Evolutionary conservation across 1,140 invertebrate genomes (phyloP), one percentile per base, ranked within the genome.

Genomic region (Lasioglossum albipes): DNA sequence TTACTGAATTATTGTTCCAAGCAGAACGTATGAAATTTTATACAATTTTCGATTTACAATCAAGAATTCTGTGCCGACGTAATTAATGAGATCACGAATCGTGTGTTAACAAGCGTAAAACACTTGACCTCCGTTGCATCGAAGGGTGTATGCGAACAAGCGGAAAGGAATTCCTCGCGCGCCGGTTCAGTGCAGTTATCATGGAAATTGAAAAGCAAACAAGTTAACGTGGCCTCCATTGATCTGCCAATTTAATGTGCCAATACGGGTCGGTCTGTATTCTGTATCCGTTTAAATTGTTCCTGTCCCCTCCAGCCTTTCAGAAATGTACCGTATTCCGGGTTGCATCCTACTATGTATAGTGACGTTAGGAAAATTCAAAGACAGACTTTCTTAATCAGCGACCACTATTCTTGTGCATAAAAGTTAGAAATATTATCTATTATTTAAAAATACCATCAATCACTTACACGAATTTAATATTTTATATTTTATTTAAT

Each of bases 141-240:
- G 31, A 12, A 18, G 59, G 20, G 57, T 64, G 57, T 41, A 22
- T 22, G 42, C 42, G 31, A 52, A 71, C 57, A 20, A 9, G 27
- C 42, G n/a, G 42, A 64, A 54, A 78, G 67, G 68, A 64, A 78
- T 64, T 71, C 18, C 22, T 18, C 42, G 20, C 36, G 27, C 22
- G 27, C 22, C 59, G 41, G 69, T 54, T 49, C 27, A 13, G 57
- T 22, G 18, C 67, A 31, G 45, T 78, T 78, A 72, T 78, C 42
- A 9, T 72, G 76, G 75, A 62, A 73, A 84, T 75, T 79, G 84
- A 82, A 84, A 84, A 84, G 74, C 73, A 84, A 85, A 85, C 79
- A 85, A 64, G 83, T 75, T 82, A 76, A 66, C 57, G 61, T 69
- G 31, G 62, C 70, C 73, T 70, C 70, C 68, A 85, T 85, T 84